Base-by-base conservation (phyloP, 2,113 vertebrate genomes). In the Microtus ochrogaster region DNA sequence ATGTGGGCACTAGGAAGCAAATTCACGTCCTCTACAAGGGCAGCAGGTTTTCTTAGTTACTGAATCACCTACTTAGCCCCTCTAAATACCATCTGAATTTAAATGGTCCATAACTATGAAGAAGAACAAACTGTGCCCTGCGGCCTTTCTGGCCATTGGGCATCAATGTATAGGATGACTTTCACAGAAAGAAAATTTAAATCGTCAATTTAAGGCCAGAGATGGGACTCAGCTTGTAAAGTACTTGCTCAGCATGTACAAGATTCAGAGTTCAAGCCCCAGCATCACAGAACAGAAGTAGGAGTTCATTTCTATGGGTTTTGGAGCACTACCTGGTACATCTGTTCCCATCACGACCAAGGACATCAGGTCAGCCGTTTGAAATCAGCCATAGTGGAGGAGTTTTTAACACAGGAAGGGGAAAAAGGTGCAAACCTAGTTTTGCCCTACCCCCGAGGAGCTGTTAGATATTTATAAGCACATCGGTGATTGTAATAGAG, bases 321-420 rank as follows among this genome's bases (percentile, higher is more conserved):
- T 90, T 47, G 36, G 19, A 52, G 11, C 88, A 36, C 28, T 63
- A n/a, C 90, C 7, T 17, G 36, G 3, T n/a, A 26, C 4, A 2
- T 82, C 65, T 87, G 10, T 66, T 77, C 65, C 55, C 21, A 79
- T 10, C 39, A 2, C 63, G 30, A 81, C 36, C 61, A 52, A 12
- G 49, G 49, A 83, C 13, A 77, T 68, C 84, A 61, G 0, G 0
- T 9, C 52, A 47, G 30, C 24, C 36, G 3, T 24, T 65, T 78
- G n/a, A 91, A 88, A 92, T 68, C 16, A 0, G 19, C 13, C 17
- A 10, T 7, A 1, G 5, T 52, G 7, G 55, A 92, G n/a, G 4
- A 89, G 74, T 89, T 94, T 89, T 96, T 26, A 88, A 28, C 7
- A 22, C 52, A 96, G 81, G 83, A 83, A 94, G 78, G 30, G 91